phyloP scores from a whole-genome alignment of 2,888 invertebrate species.

The Halictus ligatus region DNA sequence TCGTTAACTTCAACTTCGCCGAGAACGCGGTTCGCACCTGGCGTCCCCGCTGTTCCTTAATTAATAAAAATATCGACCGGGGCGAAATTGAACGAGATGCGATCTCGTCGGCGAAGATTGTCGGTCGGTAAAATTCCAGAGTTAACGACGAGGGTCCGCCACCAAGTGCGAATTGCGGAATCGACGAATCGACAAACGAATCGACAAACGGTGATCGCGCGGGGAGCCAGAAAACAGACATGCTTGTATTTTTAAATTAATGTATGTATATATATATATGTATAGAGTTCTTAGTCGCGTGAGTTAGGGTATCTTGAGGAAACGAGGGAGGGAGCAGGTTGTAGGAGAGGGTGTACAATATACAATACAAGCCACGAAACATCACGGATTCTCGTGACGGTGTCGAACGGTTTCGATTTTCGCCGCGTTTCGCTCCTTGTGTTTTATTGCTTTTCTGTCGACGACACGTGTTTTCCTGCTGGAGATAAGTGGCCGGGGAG shows the following conservation, averaged over 20 bases:
- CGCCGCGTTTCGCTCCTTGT: slow-evolving; percentile 67
- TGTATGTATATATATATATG: slow-evolving; percentile 80
- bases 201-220: background rate
- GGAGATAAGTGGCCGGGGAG: background rate
- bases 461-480: slow-evolving; percentile 44
- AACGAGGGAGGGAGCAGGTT: slow-evolving; percentile 24
- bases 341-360: slow-evolving; percentile 78
- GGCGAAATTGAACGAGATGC: background rate
- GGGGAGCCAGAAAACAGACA: slow-evolving; percentile 45
- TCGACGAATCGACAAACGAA: background rate
- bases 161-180: background rate
- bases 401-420: slow-evolving; percentile 60
- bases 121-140: slow-evolving; percentile 2
- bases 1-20: slow-evolving; percentile 6
- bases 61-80: slow-evolving; percentile 9
- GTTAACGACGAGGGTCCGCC: background rate
- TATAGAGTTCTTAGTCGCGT: slow-evolving; percentile 82
- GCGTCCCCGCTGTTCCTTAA: background rate
- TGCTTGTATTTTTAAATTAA: slow-evolving; percentile 82
- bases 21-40: slow-evolving; percentile 27
- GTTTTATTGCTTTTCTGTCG: slow-evolving; percentile 60
- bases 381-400: slow-evolving; percentile 75
- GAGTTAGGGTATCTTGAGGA: slow-evolving; percentile 71
- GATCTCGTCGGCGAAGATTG: background rate
- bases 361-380: slow-evolving; percentile 83